These are phyloP conservation scores for Lydus trimaculatus DNA, from an alignment of 2,888 invertebrate genomes.

Conservation along the genomic window DNA sequence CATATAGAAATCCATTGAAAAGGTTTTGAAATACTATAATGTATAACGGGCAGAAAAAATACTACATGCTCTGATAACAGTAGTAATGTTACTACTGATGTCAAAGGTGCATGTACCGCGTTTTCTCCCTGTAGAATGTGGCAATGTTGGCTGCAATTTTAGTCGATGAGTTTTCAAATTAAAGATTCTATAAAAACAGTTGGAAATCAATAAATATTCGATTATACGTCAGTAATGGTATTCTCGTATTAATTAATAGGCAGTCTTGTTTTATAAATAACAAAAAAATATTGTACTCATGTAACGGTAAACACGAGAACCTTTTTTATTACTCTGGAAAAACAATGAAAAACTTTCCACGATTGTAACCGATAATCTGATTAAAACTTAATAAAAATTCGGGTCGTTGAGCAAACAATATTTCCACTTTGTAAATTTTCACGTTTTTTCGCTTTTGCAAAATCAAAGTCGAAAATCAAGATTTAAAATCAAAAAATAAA, in stretches of 20 bases:
- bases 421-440: background rate
- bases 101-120: no score
- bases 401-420: background rate
- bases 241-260: background rate
- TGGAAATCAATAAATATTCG: background rate
- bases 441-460: no score
- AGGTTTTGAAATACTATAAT: no score
- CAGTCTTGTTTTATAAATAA: background rate
- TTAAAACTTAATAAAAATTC: slow-evolving; percentile 1
- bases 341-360: background rate
- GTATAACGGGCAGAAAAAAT: no score
- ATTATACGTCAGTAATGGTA: background rate
- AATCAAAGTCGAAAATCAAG: no score
- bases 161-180: no score
- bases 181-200: no score
- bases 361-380: background rate
- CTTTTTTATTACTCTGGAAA: background rate
- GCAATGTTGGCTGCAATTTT: no score
- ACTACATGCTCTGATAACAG: no score
- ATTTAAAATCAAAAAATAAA: no score
- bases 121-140: no score
- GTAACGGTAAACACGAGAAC: background rate
- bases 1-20: background rate
- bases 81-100: no score
- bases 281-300: background rate